Evolutionary conservation across 2,797 vertebrate genomes (phyloP).

Genomic region (Phoebastria nigripes): DNA sequence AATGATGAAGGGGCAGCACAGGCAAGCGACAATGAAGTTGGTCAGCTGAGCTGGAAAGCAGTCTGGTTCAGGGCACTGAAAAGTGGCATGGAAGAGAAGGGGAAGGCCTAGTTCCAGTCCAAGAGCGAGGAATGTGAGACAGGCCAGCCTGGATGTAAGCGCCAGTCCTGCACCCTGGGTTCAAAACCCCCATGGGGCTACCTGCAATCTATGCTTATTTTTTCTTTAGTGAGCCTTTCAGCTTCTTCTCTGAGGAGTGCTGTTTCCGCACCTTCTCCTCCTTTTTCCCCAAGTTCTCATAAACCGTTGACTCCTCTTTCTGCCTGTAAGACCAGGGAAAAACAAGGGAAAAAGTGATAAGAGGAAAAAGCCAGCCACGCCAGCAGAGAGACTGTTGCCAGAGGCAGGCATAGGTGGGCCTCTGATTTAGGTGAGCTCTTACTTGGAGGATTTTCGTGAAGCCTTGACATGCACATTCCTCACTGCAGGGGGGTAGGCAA

Average conservation of each 20-base stretch:
- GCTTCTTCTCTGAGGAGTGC: constrained; percentile 81
- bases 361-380: neutral
- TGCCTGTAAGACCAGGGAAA: constrained; percentile 70
- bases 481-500: constrained; percentile 76
- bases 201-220: constrained; percentile 63
- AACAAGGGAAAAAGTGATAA: neutral
- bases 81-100: accelerated
- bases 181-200: neutral
- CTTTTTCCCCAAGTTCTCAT: constrained; percentile 90
- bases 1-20: neutral
- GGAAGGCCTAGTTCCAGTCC: neutral
- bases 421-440: constrained; percentile 60
- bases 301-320: constrained; percentile 81
- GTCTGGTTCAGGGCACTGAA: neutral
- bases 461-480: constrained; percentile 77
- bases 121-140: neutral
- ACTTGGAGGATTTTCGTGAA: constrained; percentile 86
- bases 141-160: neutral
- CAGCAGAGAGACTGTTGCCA: neutral
- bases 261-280: constrained; percentile 83
- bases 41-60: neutral
- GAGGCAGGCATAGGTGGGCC: neutral
- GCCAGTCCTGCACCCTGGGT: neutral
- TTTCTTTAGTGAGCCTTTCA: constrained; percentile 86
- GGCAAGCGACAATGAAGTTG: accelerated